Conservation (phyloP, 2,888 invertebrate genomes). For the Drosophila engyochracea region DNA sequence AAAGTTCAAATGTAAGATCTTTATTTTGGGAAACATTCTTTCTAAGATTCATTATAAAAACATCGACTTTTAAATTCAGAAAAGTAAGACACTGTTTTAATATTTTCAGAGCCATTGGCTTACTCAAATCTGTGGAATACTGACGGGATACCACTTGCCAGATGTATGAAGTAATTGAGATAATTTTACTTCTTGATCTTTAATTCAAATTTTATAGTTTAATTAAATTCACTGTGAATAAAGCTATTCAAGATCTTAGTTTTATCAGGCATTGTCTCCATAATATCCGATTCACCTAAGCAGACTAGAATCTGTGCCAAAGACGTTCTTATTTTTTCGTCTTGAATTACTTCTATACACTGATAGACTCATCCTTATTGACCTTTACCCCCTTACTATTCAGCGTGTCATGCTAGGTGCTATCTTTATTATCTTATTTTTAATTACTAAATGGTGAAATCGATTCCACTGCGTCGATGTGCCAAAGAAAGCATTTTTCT, state of each 20-base stretch:
- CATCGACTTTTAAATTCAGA: neutral
- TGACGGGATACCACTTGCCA: neutral
- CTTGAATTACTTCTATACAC: neutral
- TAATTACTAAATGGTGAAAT: neutral
- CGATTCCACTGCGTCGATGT: neutral
- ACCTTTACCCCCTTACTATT: neutral
- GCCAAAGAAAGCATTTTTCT: neutral
- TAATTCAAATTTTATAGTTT: neutral
- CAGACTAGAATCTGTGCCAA: neutral
- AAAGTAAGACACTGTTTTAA: neutral
- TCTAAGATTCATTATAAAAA: neutral
- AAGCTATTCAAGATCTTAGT: neutral
- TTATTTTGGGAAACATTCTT: neutral
- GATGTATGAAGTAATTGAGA: neutral
- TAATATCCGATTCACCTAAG: no score
- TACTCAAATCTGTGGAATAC: neutral
- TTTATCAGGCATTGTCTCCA: neutral
- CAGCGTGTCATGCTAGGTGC: neutral
- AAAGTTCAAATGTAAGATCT: neutral
- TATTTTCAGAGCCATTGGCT: neutral
- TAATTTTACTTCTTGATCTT: no score
- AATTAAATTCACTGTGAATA: neutral
- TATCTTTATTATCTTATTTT: neutral
- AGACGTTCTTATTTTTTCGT: neutral
- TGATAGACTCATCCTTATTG: neutral